Conservation (phyloP, 2,888 invertebrate species). For the Caenorhabditis zanzibari region DNA sequence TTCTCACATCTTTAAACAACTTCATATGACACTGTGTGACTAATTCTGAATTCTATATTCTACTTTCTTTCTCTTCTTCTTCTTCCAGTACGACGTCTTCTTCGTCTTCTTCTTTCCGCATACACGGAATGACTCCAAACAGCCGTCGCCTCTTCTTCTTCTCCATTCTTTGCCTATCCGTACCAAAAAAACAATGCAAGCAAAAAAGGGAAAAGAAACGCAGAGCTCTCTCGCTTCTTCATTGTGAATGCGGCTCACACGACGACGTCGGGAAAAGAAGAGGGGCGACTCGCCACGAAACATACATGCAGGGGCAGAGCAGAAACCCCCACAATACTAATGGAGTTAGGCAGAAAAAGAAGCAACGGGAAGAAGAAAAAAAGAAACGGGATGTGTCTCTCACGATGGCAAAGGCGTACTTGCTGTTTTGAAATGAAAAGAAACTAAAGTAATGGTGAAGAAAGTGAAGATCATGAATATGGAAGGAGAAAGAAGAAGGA, state of each 20-base stretch:
- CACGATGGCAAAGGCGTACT: constrained; percentile 31
- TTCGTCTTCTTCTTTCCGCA: constrained; percentile 25
- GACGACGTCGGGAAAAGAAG: constrained; percentile 41
- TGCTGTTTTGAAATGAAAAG: constrained; percentile 30
- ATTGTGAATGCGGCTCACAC: constrained; percentile 58
- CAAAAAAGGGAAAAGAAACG: constrained; percentile 27
- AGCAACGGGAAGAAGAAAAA: constrained; percentile 7
- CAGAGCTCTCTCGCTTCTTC: constrained; percentile 50
- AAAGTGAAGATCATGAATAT: constrained; percentile 27
- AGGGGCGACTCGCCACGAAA: constrained; percentile 33
- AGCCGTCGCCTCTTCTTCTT: background rate
- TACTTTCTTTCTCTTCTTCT: background rate
- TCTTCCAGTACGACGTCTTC: constrained; percentile 8
- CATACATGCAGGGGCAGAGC: constrained; percentile 42
- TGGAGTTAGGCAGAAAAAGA: constrained; percentile 55
- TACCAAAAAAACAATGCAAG: constrained; percentile 60
- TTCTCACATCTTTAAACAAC: constrained; percentile 19
- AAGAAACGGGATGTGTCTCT: constrained; percentile 53
- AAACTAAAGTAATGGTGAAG: constrained; percentile 16
- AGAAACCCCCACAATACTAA: constrained; percentile 55
- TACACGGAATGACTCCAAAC: constrained; percentile 29
- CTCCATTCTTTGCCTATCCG: constrained; percentile 15
- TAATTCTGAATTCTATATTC: constrained; percentile 39
- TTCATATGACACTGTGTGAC: constrained; percentile 32
- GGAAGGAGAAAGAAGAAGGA: background rate